Conservation (phyloP, 1,140 invertebrate genomes). For the Mamestra configurata region DNA sequence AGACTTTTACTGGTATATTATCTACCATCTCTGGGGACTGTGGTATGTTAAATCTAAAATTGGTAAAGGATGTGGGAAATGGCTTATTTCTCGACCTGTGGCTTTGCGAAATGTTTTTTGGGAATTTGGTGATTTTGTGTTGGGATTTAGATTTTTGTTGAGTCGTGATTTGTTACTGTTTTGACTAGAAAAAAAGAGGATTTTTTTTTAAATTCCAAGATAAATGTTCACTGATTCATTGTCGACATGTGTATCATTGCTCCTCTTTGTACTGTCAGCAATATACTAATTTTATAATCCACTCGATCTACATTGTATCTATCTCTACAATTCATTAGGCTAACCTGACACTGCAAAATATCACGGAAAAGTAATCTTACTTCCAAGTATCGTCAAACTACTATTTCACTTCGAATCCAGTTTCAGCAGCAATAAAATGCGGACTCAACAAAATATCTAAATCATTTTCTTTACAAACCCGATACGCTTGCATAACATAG, state of each 20-base stretch:
- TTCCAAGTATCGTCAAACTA: background rate
- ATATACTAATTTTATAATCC: too few species aligned
- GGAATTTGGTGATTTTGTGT: background rate
- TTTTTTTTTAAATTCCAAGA: too few species aligned
- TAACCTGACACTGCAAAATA: too few species aligned
- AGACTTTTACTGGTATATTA: conserved; percentile 47
- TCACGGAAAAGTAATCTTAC: too few species aligned
- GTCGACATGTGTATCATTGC: too few species aligned
- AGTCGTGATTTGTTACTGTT: background rate
- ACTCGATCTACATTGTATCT: too few species aligned
- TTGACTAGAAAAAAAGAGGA: too few species aligned
- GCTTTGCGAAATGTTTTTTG: background rate
- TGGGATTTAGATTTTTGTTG: background rate
- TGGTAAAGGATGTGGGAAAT: conserved; percentile 32
- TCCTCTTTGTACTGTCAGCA: too few species aligned
- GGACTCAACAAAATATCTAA: background rate
- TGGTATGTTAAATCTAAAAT: conserved; percentile 45
- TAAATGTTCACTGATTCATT: too few species aligned
- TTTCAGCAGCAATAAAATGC: background rate
- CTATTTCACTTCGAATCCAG: background rate
- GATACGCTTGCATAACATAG: conserved; percentile 6
- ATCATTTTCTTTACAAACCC: background rate
- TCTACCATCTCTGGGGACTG: conserved; percentile 1
- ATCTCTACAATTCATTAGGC: too few species aligned
- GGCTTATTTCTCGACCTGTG: background rate